Percentiles rank a stretch among this genome's conserved stretches.
phyloP scores from a whole-genome alignment of 2,888 invertebrate species.

The Drosophila melanosoma region DNA sequence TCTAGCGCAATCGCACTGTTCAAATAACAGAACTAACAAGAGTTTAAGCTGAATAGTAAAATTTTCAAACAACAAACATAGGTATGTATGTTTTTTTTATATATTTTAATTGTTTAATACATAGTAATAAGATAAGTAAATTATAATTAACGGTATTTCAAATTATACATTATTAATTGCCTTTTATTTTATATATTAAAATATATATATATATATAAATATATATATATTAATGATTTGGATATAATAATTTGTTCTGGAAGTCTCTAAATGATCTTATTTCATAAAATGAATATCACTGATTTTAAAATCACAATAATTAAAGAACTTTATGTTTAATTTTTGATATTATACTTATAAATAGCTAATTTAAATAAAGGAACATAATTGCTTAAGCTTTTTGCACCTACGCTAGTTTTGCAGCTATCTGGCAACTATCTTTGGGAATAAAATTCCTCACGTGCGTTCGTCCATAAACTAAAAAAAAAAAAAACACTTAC shows the following conservation, averaged over 20 bases:
- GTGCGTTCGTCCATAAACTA: constrained; percentile 39
- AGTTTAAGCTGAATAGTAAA: background rate
- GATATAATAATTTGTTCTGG: too few species aligned
- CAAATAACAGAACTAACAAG: background rate
- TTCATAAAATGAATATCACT: background rate
- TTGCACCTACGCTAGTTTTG: background rate
- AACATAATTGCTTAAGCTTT: background rate
- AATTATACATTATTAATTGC: background rate
- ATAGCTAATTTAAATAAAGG: background rate
- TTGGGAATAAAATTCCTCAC: constrained; percentile 35
- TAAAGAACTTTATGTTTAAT: background rate
- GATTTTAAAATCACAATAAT: background rate
- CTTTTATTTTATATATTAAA: too few species aligned
- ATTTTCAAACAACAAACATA: background rate
- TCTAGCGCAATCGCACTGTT: constrained; percentile 11
- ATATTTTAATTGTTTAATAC: background rate
- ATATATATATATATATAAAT: too few species aligned
- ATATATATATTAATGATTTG: too few species aligned
- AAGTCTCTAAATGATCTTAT: too few species aligned
- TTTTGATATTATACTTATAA: background rate
- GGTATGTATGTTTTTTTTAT: background rate
- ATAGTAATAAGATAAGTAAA: background rate
- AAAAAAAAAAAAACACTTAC: constrained; percentile 7
- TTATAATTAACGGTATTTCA: background rate
- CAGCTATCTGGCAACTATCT: constrained; percentile 42